Percentiles rank a stretch among this genome's conserved stretches.
Evolutionary conservation across 2,113 vertebrate genomes (phyloP).

Genomic region (Isurus oxyrinchus): DNA sequence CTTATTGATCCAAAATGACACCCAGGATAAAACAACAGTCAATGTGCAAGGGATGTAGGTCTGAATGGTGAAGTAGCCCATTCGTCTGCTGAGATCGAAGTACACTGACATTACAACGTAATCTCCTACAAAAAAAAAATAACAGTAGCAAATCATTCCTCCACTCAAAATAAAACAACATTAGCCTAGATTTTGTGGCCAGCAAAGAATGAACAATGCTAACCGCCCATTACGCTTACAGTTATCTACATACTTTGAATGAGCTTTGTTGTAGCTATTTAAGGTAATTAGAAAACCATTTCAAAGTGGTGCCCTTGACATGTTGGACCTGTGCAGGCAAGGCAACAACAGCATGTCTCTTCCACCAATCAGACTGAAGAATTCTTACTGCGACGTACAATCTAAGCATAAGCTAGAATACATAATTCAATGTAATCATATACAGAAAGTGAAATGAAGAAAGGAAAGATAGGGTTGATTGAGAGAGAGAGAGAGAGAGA

Average conservation of each 20-base stretch:
- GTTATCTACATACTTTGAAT: not conserved
- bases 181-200: not conserved
- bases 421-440: not conserved
- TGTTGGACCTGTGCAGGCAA: not conserved
- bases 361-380: not conserved
- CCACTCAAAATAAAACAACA: not conserved
- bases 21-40: conserved; percentile 95
- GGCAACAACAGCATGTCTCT: not conserved
- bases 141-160: not conserved
- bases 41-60: conserved; percentile 98
- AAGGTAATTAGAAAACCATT: not conserved
- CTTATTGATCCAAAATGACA: conserved; percentile 99
- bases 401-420: not conserved
- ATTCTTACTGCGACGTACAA: not conserved
- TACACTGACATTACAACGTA: conserved; percentile 95
- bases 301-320: not conserved
- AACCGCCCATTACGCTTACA: not conserved
- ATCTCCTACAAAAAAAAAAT: conserved; percentile 71
- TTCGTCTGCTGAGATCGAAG: conserved; percentile 95
- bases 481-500: not conserved
- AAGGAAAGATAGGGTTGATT: not conserved
- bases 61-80: conserved; percentile 99
- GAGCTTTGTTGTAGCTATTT: not conserved
- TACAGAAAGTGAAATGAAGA: not conserved
- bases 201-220: not conserved